Base-by-base conservation (phyloP, 1,140 invertebrate genomes). In the Bombus vancouverensis region DNA sequence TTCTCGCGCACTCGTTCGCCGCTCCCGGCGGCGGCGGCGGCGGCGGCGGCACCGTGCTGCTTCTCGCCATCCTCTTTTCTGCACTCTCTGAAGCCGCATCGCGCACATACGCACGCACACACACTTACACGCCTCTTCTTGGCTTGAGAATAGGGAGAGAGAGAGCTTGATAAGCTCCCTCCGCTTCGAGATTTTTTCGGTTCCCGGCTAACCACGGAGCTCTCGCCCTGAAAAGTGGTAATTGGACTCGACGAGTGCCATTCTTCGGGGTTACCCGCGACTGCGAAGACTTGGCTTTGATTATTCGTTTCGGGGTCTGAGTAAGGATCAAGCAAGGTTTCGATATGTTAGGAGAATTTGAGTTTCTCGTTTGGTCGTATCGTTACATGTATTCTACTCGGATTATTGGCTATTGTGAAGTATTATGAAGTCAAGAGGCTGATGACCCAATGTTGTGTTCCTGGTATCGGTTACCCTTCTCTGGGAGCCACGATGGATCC, bases 141-240 rank as follows among this genome's bases (percentile, higher is more conserved):
- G 32, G 13, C 81, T 74, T 25, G 66, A 34, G 25, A 62, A 62
- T 22, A 37, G 66, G 34, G 32, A 68, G 34, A 42, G 53, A 62
- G 53, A 44, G 42, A 80, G 83, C 76, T 72, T 80, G 83, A 84
- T 84, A 84, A 84, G 83, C 83, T 84, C 83, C 76, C 76, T 84
- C 39, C 22, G 53, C 62, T 85, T 85, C 83, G 78, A 85, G 84
- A 85, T 85, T 80, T 85, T 80, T 85, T 81, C 71, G 78, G 84
- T 81, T 62, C 78, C 66, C 53, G 47, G 75, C 65, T 73, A 85
- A 85, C 77, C 68, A 59, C 39, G 53, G 82, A 18, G 28, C 32
- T 57, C 78, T 44, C 65, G 34, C 44, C 42, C 39, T 39, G 53
- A 37, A 71, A 85, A 71, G n/a, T 72, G 76, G 83, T 85, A 85